These are phyloP conservation scores for Oligia strigilis DNA, from an alignment of 2,888 invertebrate genomes.

Conservation along the genomic window DNA sequence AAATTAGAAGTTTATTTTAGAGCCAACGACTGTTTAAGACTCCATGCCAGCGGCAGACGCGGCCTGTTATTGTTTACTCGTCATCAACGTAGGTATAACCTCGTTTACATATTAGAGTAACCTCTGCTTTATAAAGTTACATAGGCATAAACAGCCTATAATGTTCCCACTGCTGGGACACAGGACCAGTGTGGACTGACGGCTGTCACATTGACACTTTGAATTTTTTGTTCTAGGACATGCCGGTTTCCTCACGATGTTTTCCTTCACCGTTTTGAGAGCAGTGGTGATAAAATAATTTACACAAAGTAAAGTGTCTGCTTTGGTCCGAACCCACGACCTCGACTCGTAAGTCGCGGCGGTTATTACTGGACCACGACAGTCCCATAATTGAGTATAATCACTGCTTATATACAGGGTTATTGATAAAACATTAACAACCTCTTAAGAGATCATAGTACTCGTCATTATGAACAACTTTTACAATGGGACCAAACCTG, in stretches of 20 bases:
- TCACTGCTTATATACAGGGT: neutral
- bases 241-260: neutral
- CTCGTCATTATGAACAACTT: too few relatives aligned
- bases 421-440: too few relatives aligned
- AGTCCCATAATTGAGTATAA: neutral
- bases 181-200: neutral
- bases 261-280: neutral
- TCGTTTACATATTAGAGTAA: conserved; percentile 27
- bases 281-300: neutral
- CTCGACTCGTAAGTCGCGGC: too few relatives aligned
- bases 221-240: neutral
- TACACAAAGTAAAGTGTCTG: neutral
- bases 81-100: conserved; percentile 3
- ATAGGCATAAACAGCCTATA: neutral
- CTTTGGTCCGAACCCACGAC: neutral
- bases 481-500: too few relatives aligned
- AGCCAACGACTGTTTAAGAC: conserved; percentile 38
- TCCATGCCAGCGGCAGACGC: neutral
- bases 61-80: conserved; percentile 40
- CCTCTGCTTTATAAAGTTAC: neutral
- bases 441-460: too few relatives aligned
- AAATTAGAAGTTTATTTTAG: conserved; percentile 59
- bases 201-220: neutral
- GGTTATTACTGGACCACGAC: neutral
- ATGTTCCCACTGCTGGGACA: neutral